Evolutionary conservation across 1,140 invertebrate genomes (phyloP), one percentile per base, ranked within the genome.

Genomic region (Anthonomus grandis): DNA sequence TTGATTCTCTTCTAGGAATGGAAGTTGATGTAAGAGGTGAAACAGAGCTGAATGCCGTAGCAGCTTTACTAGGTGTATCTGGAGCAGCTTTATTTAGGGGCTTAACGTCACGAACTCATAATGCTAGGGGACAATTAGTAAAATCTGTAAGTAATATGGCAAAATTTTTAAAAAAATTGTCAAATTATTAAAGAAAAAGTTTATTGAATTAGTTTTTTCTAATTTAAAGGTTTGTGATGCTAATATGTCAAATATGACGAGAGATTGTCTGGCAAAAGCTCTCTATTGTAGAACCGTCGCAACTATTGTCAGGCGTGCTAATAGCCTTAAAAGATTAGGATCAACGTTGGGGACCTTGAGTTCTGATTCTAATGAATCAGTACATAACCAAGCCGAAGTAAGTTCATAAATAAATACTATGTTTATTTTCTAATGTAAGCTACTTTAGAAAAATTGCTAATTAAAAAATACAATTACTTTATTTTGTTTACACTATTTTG

Each of bases 231-330:
- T 88, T 49, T 90, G 89, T 67, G 89, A 91, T 70, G 85, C 87
- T 21, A 87, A 89, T 63, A 86, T 89, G 83, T 88, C 90, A 8
- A 90, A 91, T 64, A 85, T 86, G 77, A 93, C 89, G 8, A 78
- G 92, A 62, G 92, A 96, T 75, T 88, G 90, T 39, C 76, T 96
- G 36, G 91, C 93, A 1, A 95, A 95, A 78, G 93, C 93, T 8
- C 76, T 97, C 9, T 97, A 96, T 72, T 95, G 91, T 70, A 84
- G 94, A 44, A 95, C 93, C 1, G 91, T 97, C n/a, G 91, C 92
- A 4, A 95, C 93, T 4, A 95, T 97, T 63, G 91, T 96, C 4
- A 78, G 92, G 21, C 78, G 93, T 65, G 92, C 93, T 15, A 97
- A 97, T 70, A 95, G 90, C 67, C 76, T 95, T 9, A 94, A 95